Percentiles rank a stretch among this genome's conserved stretches.
Conservation (phyloP, 2,888 invertebrate species). For the Leucania comma region DNA sequence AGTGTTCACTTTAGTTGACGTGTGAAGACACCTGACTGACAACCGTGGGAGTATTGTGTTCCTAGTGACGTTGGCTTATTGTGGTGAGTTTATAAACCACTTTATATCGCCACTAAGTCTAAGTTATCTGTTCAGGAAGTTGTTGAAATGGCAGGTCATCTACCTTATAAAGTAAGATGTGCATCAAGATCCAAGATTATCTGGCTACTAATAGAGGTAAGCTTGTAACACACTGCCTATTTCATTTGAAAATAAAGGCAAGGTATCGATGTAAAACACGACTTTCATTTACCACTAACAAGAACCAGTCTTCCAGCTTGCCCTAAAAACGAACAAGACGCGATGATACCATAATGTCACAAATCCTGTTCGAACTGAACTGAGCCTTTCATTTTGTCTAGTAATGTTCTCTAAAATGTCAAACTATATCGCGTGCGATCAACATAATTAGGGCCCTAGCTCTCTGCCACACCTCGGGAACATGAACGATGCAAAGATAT, state of each 20-base stretch:
- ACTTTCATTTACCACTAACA: constrained; percentile 11
- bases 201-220: not conserved
- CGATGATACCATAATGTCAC: constrained; percentile 57
- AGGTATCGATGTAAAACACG: constrained; percentile 15
- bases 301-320: constrained; percentile 9
- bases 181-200: not conserved
- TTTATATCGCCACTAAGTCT: not conserved
- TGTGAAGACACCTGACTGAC: constrained; percentile 20
- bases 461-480: constrained; percentile 69
- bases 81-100: not conserved
- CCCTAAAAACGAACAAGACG: constrained; percentile 27
- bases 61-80: not conserved
- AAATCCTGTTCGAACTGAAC: constrained; percentile 51
- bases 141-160: not conserved
- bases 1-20: constrained; percentile 10
- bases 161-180: constrained; percentile 1
- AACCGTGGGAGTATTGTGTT: constrained; percentile 18
- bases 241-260: constrained; percentile 5
- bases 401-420: constrained; percentile 69
- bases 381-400: constrained; percentile 53
- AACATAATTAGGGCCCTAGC: constrained; percentile 73
- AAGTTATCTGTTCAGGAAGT: constrained; percentile 1
- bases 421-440: constrained; percentile 71
- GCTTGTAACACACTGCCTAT: not conserved
- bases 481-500: constrained; percentile 68